Evolutionary conservation across 2,113 vertebrate genomes (phyloP), one percentile per base, ranked within the genome.

Genomic region (Platysternon megacephalum): DNA sequence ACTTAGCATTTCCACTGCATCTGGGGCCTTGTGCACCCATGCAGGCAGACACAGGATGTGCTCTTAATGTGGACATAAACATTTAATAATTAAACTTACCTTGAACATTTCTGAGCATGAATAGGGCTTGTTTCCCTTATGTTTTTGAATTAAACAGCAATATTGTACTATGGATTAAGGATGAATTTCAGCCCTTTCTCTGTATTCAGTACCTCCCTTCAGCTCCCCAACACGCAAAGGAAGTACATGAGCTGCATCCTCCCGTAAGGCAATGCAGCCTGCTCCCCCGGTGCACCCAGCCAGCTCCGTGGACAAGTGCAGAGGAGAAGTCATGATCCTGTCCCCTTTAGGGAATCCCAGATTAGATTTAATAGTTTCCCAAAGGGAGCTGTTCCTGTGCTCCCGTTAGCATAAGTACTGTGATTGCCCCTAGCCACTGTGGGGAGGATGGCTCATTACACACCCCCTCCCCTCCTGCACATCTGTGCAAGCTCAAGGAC

Each of bases 81-180:
- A 79, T 44, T 51, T 85, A 48, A 32, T 11, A 1, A 0, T 44
- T 49, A 86, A 76, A 29, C 2, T 0, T n/a, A 5, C 52, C 8
- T 16, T 32, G 19, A 16, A 79, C 49, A 83, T 68, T 28, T 92
- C 83, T 5, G 3, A 10, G 78, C 42, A 3, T n/a, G n/a, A 48
- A 55, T 5, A 65, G 8, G 1, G 0, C 49, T 58, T 55, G 29
- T 87, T 39, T 13, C 91, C 14, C 0, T 3, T n/a, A 12, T 68
- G 17, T 8, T 88, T 85, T 58, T 53, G 28, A 7, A 17, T 53
- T 10, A 14, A 51, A 65, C 65, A 35, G 17, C 58, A 68, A 21
- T 68, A 11, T 5, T 21, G 35, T 22, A 11, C 19, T n/a, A 5
- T 21, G 17, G n/a, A 39, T 72, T 39, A 39, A 39, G 35, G 35